Conservation (phyloP, 2,888 invertebrate genomes). For the Apocheima hispidaria region DNA sequence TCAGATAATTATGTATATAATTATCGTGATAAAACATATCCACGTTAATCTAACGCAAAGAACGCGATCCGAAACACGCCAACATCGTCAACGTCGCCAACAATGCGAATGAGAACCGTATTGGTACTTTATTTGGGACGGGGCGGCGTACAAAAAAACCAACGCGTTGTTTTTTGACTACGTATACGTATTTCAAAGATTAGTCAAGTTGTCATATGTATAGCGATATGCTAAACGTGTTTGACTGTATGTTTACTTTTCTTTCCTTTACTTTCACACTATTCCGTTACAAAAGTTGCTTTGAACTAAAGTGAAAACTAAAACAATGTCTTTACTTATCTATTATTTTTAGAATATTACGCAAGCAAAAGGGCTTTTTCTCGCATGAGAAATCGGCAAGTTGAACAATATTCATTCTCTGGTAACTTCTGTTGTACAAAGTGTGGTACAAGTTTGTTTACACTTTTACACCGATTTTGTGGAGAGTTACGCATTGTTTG, state of each 20-base stretch:
- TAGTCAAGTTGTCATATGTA: not conserved
- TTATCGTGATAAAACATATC: too few species aligned
- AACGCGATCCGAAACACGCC: too few species aligned
- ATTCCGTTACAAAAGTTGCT: constrained; percentile 16
- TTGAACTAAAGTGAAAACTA: constrained; percentile 20
- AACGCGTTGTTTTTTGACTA: too few species aligned
- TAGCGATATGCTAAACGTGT: too few species aligned
- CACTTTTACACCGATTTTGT: too few species aligned
- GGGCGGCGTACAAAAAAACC: too few species aligned
- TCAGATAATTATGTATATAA: too few species aligned
- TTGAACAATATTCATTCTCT: constrained; percentile 4
- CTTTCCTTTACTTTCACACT: constrained; percentile 19
- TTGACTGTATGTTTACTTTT: constrained; percentile 13
- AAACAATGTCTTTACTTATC: not conserved
- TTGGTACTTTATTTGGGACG: too few species aligned
- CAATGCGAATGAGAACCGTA: too few species aligned
- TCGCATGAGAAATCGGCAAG: constrained; percentile 14
- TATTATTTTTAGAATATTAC: constrained; percentile 4
- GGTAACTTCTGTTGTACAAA: not conserved
- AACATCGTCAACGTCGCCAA: too few species aligned
- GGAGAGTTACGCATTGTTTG: constrained; percentile 6
- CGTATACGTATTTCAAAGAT: not conserved
- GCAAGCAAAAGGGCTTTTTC: constrained; percentile 20
- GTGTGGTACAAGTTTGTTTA: not conserved
- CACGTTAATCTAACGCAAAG: too few species aligned